Percentiles rank a stretch among this genome's conserved stretches.
These are phyloP conservation scores for Prietella phreatophila DNA, from an alignment of 2,113 vertebrate genomes.

Conservation along the genomic window DNA sequence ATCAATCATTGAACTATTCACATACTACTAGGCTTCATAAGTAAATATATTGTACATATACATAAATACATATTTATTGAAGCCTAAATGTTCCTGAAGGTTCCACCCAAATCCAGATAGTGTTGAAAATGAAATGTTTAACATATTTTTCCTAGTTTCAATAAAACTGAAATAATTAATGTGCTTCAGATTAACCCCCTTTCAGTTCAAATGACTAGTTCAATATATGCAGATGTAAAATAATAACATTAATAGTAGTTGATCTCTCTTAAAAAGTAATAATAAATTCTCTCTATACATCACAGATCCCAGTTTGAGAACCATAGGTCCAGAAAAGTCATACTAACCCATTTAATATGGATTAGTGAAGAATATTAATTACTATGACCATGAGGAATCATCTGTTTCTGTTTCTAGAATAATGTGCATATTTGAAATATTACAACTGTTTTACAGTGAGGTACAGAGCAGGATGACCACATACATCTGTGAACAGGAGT, in stretches of 20 bases:
- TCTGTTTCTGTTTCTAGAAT: not conserved
- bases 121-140: not conserved
- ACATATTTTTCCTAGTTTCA: not conserved
- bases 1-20: not conserved
- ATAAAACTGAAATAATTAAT: not conserved
- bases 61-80: not conserved
- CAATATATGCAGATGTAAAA: not conserved
- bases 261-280: not conserved
- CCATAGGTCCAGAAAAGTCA: not conserved
- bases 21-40: not conserved
- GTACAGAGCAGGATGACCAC: slow-evolving; percentile 61
- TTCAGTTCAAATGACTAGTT: not conserved
- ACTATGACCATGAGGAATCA: not conserved
- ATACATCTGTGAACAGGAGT: slow-evolving; percentile 75
- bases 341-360: not conserved
- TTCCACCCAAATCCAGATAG: not conserved
- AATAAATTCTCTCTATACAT: not conserved
- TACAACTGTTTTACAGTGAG: not conserved
- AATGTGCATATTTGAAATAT: not conserved
- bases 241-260: not conserved
- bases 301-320: not conserved
- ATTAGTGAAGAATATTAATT: not conserved
- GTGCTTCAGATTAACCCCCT: not conserved
- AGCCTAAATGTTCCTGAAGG: not conserved
- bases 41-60: not conserved